phyloP scores from a whole-genome alignment of 2,797 vertebrate species.

The Melanotaenia nigrans region DNA sequence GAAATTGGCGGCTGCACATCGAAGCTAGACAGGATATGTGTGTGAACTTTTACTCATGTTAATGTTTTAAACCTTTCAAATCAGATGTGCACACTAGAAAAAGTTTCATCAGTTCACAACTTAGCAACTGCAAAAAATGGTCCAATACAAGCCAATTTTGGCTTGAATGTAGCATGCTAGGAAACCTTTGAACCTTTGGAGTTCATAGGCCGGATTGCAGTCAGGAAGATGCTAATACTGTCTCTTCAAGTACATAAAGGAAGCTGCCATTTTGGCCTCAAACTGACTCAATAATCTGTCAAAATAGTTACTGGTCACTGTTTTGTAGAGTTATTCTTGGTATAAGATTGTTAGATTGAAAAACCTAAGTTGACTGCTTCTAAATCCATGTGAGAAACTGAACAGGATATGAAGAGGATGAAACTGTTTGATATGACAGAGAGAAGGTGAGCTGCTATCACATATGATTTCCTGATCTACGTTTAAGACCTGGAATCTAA shows the following conservation, averaged over 20 bases:
- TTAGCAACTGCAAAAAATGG: neutral
- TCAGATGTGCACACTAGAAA: neutral
- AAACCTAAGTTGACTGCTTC: neutral
- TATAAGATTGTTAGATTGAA: too few species aligned
- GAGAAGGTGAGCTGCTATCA: neutral
- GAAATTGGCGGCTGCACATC: conserved; percentile 6
- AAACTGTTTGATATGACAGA: neutral
- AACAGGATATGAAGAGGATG: neutral
- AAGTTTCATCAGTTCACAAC: neutral
- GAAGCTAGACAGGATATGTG: neutral
- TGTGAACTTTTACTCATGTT: neutral
- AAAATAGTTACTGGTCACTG: too few species aligned
- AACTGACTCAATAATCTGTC: too few species aligned
- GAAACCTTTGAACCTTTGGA: too few species aligned
- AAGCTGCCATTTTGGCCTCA: too few species aligned
- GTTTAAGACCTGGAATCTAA: neutral
- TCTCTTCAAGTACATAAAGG: too few species aligned
- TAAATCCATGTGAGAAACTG: neutral
- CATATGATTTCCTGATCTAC: neutral
- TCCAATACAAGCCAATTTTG: too few species aligned
- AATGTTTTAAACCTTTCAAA: neutral
- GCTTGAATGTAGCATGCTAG: too few species aligned
- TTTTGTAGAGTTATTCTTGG: too few species aligned
- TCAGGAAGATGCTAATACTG: too few species aligned
- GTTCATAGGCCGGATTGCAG: too few species aligned